Evolutionary conservation across 2,888 invertebrate species (phyloP).

Genomic region (Synergus japonicus): DNA sequence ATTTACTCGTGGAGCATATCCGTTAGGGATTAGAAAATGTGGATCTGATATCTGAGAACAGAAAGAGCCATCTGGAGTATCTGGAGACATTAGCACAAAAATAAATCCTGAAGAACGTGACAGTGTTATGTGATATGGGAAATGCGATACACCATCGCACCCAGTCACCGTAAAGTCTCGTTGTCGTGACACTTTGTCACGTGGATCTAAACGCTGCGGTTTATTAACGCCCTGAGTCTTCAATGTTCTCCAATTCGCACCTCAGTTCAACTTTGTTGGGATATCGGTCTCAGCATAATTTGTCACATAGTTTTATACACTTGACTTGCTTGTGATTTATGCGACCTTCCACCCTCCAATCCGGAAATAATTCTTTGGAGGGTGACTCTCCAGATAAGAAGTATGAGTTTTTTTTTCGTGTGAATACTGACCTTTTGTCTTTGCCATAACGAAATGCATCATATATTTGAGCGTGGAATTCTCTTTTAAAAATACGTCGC

Average conservation of each 20-base stretch:
- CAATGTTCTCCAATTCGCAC: slow-evolving; percentile 41
- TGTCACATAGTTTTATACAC: slow-evolving; percentile 48
- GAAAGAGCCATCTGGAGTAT: slow-evolving; percentile 41
- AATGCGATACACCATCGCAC: slow-evolving; percentile 43
- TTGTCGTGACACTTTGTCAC: slow-evolving; percentile 57
- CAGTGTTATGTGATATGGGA: slow-evolving; percentile 48
- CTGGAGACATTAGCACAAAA: slow-evolving; percentile 43
- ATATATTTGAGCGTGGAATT: background rate
- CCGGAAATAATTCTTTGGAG: slow-evolving; percentile 41
- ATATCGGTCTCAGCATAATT: slow-evolving; percentile 46
- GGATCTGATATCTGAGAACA: background rate
- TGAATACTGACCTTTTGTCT: background rate
- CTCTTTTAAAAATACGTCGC: too few species aligned
- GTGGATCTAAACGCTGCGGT: slow-evolving; percentile 54
- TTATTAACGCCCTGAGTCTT: slow-evolving; percentile 48
- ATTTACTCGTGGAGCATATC: background rate
- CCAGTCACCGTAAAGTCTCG: slow-evolving; percentile 51
- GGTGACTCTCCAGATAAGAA: background rate
- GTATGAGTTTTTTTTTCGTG: background rate
- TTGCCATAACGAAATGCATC: background rate
- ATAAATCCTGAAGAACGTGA: slow-evolving; percentile 44
- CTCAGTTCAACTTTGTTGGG: slow-evolving; percentile 40
- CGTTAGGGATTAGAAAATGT: slow-evolving; percentile 1
- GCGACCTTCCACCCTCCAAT: slow-evolving; percentile 27
- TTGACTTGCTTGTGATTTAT: slow-evolving; percentile 44